Conservation (phyloP, 2,113 vertebrate genomes). For the Heterocephalus glaber region DNA sequence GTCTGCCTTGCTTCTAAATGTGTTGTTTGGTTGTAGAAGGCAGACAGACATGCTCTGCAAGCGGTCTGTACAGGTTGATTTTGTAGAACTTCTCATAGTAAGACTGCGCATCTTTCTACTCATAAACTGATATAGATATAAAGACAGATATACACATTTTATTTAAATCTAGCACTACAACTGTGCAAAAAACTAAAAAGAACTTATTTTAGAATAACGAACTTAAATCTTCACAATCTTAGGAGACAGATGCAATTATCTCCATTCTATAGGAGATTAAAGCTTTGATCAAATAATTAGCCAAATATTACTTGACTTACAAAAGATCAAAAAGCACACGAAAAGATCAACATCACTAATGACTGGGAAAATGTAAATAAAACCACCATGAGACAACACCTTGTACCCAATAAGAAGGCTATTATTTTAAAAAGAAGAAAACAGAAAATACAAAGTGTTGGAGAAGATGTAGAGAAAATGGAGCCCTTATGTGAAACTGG, state of each 20-base stretch:
- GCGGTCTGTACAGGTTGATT: fast-evolving
- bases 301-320: neutral
- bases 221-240: neutral
- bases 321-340: neutral
- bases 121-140: no score
- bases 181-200: neutral
- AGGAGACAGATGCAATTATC: neutral
- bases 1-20: neutral
- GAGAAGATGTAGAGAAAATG: neutral
- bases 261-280: neutral
- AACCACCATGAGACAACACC: neutral
- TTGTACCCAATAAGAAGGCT: neutral
- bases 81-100: neutral
- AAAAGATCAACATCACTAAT: neutral
- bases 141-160: neutral
- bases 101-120: neutral
- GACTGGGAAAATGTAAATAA: neutral
- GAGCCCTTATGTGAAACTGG: no score
- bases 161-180: neutral
- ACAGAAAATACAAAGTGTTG: neutral
- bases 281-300: neutral
- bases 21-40: fast-evolving
- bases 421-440: neutral
- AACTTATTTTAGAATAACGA: neutral
- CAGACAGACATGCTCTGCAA: neutral